These are phyloP conservation scores for Nothobranchius kuhntae DNA, from an alignment of 2,113 vertebrate species.

Conservation along the genomic window DNA sequence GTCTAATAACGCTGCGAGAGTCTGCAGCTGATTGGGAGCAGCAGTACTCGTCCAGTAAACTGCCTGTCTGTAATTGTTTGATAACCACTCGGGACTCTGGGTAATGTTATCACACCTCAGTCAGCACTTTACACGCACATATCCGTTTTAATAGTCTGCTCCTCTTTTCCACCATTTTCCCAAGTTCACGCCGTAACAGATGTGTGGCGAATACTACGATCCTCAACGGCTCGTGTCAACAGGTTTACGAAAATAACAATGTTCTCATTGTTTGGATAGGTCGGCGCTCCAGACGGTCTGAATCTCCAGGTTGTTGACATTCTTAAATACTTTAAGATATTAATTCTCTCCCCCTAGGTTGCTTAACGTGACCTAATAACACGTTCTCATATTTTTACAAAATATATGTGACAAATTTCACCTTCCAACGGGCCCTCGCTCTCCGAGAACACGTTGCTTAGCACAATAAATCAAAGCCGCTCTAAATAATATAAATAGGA, in stretches of 20 bases:
- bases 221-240: conserved; percentile 77
- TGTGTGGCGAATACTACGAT: conserved; percentile 69
- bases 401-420: conserved; percentile 69
- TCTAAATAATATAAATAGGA: conserved; percentile 59
- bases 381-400: conserved; percentile 67
- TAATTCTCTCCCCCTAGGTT: conserved; percentile 66
- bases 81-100: conserved; percentile 55
- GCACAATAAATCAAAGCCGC: conserved; percentile 66
- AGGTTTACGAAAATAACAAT: conserved; percentile 84
- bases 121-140: conserved; percentile 49
- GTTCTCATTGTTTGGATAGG: conserved; percentile 85
- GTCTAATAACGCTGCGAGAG: conserved; percentile 49
- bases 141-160: conserved; percentile 27
- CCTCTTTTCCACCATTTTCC: conserved; percentile 36
- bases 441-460: conserved; percentile 26
- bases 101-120: conserved; percentile 60
- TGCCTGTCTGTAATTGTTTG: conserved; percentile 61
- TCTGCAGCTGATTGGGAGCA: conserved; percentile 43
- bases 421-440: conserved; percentile 57
- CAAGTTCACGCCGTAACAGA: conserved; percentile 69
- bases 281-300: conserved; percentile 82
- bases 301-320: conserved; percentile 75
- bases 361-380: conserved; percentile 69
- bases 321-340: conserved; percentile 70
- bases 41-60: conserved; percentile 61